phyloP scores from a whole-genome alignment of 2,888 invertebrate species.

The Cyaniris semiargus region DNA sequence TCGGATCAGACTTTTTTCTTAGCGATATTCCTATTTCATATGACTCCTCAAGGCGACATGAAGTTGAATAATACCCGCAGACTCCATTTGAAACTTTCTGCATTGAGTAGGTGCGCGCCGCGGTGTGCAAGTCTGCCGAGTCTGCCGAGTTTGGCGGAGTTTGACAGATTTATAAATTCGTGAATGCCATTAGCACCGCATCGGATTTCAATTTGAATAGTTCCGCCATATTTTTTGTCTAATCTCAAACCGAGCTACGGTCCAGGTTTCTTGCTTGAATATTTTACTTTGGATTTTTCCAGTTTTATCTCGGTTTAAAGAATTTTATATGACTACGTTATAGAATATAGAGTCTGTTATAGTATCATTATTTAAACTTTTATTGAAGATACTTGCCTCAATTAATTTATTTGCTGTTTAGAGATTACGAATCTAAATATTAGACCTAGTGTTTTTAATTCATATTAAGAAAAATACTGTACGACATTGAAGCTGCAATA shows the following conservation, averaged over 20 bases:
- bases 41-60: slow-evolving; percentile 17
- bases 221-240: slow-evolving; percentile 27
- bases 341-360: background rate
- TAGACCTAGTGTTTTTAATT: too few species aligned
- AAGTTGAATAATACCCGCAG: slow-evolving; percentile 33
- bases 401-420: too few species aligned
- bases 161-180: slow-evolving; percentile 44
- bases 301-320: background rate
- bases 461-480: too few species aligned
- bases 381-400: too few species aligned
- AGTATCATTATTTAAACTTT: too few species aligned
- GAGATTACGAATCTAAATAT: too few species aligned
- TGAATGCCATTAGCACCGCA: slow-evolving; percentile 35
- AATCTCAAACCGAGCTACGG: background rate
- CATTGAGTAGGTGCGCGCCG: slow-evolving; percentile 39
- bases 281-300: slow-evolving; percentile 11
- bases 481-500: too few species aligned
- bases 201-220: slow-evolving; percentile 32
- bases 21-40: slow-evolving; percentile 16
- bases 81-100: slow-evolving; percentile 36
- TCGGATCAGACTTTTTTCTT: background rate
- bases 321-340: background rate
- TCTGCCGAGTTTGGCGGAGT: slow-evolving; percentile 36
- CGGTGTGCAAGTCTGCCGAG: slow-evolving; percentile 31
- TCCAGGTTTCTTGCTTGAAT: slow-evolving; percentile 1